Evolutionary conservation across 1,140 invertebrate genomes (phyloP).

Genomic region (Drosophila rhopaloa): DNA sequence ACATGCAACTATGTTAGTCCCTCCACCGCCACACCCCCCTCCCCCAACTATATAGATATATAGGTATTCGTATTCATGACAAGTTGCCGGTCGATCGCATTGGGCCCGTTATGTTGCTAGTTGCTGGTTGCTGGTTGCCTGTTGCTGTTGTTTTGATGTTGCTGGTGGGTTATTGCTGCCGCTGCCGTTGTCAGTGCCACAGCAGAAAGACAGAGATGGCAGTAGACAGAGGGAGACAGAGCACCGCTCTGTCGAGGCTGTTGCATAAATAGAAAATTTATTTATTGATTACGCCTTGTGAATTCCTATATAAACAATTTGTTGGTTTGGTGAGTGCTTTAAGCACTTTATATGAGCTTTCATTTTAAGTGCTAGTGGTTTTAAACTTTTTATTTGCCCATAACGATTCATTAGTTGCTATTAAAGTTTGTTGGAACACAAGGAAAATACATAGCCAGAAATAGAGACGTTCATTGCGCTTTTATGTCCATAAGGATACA

Average conservation of each 20-base stretch:
- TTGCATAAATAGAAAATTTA: slow-evolving; percentile 81
- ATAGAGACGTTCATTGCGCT: no score
- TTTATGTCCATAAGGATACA: no score
- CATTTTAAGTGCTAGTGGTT: neutral
- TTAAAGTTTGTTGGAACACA: neutral
- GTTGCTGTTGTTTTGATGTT: slow-evolving; percentile 4
- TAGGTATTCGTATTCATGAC: slow-evolving; percentile 62
- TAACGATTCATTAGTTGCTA: slow-evolving; percentile 14
- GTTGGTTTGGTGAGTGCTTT: slow-evolving; percentile 20
- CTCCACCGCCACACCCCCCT: neutral
- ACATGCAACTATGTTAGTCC: slow-evolving; percentile 47
- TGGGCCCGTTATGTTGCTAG: slow-evolving; percentile 69
- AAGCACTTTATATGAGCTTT: slow-evolving; percentile 32
- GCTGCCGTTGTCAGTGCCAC: slow-evolving; percentile 25
- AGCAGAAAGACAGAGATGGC: slow-evolving; percentile 12
- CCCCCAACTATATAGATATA: neutral
- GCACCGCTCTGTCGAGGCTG: slow-evolving; percentile 42
- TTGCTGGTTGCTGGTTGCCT: slow-evolving; percentile 14
- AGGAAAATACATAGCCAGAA: neutral
- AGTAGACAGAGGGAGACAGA: neutral
- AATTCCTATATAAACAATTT: slow-evolving; percentile 60
- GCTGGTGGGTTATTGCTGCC: slow-evolving; percentile 4
- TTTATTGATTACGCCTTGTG: slow-evolving; percentile 77
- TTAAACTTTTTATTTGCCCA: slow-evolving; percentile 12
- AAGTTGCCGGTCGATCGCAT: slow-evolving; percentile 58